phyloP scores from a whole-genome alignment of 2,113 vertebrate genomes.

The Spheniscus mendiculus region DNA sequence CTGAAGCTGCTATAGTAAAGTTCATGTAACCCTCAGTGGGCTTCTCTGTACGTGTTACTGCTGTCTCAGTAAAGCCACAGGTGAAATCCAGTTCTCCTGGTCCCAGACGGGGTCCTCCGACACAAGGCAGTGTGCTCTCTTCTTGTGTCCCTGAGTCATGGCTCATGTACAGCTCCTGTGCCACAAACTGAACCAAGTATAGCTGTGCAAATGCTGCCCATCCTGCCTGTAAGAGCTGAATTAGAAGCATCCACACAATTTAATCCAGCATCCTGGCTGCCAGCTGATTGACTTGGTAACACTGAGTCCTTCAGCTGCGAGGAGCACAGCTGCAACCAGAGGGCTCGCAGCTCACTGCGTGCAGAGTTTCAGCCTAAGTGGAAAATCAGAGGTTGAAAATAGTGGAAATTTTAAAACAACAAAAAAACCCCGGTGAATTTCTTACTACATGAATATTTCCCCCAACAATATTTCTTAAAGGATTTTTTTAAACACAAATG shows the following conservation, averaged over 20 bases:
- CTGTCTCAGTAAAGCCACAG: fast-evolving
- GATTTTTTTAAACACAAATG: background rate
- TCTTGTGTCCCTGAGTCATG: fast-evolving
- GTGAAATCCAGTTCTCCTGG: background rate
- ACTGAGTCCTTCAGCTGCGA: fast-evolving
- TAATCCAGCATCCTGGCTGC: background rate
- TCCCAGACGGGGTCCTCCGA: fast-evolving
- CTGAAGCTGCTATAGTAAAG: background rate
- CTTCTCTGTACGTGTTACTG: fast-evolving
- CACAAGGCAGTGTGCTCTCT: fast-evolving
- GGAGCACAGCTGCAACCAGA: background rate
- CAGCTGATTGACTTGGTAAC: no score
- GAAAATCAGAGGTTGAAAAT: background rate
- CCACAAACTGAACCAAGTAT: fast-evolving
- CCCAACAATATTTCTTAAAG: background rate
- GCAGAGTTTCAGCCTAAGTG: background rate
- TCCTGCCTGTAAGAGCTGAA: fast-evolving
- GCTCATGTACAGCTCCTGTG: fast-evolving
- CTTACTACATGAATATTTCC: background rate
- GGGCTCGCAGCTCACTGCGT: fast-evolving
- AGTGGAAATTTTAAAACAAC: background rate
- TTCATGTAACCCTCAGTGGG: fast-evolving
- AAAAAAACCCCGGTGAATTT: background rate
- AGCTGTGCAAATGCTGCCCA: fast-evolving
- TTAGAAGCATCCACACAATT: fast-evolving